These are phyloP conservation scores for Limenitis camilla DNA, from an alignment of 2,888 invertebrate species.

Conservation along the genomic window DNA sequence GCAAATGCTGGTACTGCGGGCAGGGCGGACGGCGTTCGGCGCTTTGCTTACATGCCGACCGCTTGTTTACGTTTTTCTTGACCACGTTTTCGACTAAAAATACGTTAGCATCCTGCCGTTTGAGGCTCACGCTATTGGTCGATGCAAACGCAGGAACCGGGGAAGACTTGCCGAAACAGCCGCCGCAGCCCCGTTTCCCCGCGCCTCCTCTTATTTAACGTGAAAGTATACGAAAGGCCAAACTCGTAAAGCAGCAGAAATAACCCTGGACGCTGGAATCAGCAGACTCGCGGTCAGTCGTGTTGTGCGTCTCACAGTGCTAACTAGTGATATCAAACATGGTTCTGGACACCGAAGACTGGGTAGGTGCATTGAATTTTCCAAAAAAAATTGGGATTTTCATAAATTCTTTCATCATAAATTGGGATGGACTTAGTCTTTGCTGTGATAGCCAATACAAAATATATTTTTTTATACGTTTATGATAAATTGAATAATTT, in stretches of 20 bases:
- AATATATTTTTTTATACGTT: background rate
- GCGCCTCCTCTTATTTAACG: constrained; percentile 43
- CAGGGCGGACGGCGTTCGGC: constrained; percentile 27
- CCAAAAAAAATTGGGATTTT: constrained; percentile 4
- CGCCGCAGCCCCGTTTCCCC: constrained; percentile 37
- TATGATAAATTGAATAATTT: no score
- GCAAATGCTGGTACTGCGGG: constrained; percentile 33
- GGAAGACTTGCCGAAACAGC: constrained; percentile 51
- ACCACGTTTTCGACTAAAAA: constrained; percentile 71
- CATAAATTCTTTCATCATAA: background rate
- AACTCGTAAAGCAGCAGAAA: constrained; percentile 64
- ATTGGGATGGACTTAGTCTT: background rate
- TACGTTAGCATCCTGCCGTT: constrained; percentile 72
- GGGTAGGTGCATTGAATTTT: constrained; percentile 47
- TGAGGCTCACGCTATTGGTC: constrained; percentile 67
- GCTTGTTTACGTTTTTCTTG: constrained; percentile 71
- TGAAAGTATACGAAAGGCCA: constrained; percentile 61
- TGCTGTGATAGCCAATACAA: background rate
- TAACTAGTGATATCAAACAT: constrained; percentile 71
- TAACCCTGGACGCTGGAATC: constrained; percentile 72
- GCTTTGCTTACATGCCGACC: constrained; percentile 39
- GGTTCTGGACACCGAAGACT: constrained; percentile 72
- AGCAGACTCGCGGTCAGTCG: constrained; percentile 61
- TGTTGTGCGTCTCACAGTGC: constrained; percentile 74
- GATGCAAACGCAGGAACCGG: constrained; percentile 54